Evolutionary conservation across 2,113 vertebrate species (phyloP).

Genomic region (Ancistrus triradiatus): DNA sequence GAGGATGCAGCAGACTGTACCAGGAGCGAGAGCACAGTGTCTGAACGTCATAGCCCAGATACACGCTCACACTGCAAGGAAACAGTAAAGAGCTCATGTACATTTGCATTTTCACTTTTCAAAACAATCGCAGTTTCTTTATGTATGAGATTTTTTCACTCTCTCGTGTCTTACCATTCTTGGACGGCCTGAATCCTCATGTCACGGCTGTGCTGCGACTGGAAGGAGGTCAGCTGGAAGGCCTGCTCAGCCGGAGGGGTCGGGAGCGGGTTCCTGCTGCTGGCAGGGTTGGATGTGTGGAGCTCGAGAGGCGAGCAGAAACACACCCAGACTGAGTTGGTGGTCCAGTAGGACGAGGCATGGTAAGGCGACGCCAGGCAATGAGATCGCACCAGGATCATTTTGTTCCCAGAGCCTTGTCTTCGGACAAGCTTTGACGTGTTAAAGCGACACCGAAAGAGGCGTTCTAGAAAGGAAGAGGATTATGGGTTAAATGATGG

Average conservation of each 20-base stretch:
- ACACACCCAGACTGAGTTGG: slow-evolving; percentile 84
- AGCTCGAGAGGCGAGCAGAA: slow-evolving; percentile 83
- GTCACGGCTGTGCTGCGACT: slow-evolving; percentile 80
- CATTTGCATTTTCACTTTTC: not conserved
- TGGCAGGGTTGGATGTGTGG: slow-evolving; percentile 60
- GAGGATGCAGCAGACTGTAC: slow-evolving; percentile 88
- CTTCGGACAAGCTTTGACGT: slow-evolving; percentile 84
- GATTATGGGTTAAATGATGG: not conserved
- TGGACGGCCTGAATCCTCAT: slow-evolving; percentile 76
- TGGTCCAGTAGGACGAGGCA: slow-evolving; percentile 78
- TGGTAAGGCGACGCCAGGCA: slow-evolving; percentile 75
- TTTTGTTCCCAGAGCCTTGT: slow-evolving; percentile 84
- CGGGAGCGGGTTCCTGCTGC: slow-evolving; percentile 42
- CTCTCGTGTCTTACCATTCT: slow-evolving; percentile 79
- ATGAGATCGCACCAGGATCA: slow-evolving; percentile 79
- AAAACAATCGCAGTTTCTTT: too few species aligned
- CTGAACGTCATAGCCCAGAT: slow-evolving; percentile 81
- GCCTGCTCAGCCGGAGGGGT: slow-evolving; percentile 61
- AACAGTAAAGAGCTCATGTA: slow-evolving; percentile 15
- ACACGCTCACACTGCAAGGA: slow-evolving; percentile 72
- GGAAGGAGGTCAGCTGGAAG: slow-evolving; percentile 79
- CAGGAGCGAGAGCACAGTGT: slow-evolving; percentile 81
- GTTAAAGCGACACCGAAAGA: slow-evolving; percentile 87
- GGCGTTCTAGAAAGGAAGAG: slow-evolving; percentile 61
- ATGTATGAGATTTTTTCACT: too few species aligned